These are phyloP conservation scores for Eulimnadia texana DNA, from an alignment of 1,140 invertebrate genomes.

Conservation along the genomic window DNA sequence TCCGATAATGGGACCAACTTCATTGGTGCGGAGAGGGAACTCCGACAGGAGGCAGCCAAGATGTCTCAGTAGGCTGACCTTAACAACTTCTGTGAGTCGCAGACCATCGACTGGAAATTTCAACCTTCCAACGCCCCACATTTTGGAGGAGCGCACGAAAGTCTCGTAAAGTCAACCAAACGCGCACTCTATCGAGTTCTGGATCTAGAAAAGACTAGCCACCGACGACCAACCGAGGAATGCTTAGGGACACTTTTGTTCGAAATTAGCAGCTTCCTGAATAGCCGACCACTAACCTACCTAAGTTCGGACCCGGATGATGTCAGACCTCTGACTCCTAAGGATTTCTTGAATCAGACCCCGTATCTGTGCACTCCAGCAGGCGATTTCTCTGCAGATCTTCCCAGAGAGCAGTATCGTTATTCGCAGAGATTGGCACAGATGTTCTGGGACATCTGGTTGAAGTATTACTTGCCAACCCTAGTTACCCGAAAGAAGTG, in stretches of 20 bases:
- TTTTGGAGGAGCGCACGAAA: conserved; percentile 33
- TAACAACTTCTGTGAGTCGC: neutral
- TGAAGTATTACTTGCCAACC: neutral
- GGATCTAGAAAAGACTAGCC: neutral
- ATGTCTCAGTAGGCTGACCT: neutral
- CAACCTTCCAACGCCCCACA: conserved; percentile 30
- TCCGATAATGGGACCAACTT: conserved; percentile 30
- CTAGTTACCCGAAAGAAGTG: conserved; percentile 5
- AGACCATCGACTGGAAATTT: conserved; percentile 29
- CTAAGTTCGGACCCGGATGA: neutral
- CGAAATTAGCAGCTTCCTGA: neutral
- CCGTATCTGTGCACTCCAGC: neutral
- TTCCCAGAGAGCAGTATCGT: neutral
- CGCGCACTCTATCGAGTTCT: conserved; percentile 8
- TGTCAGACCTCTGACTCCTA: neutral
- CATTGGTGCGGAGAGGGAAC: conserved; percentile 20
- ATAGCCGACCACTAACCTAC: neutral
- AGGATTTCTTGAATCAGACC: neutral
- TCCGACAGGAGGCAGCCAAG: conserved; percentile 10
- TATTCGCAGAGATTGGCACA: neutral
- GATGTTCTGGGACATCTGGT: conserved; percentile 9
- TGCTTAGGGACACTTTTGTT: neutral
- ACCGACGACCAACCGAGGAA: neutral
- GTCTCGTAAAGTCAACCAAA: conserved; percentile 21
- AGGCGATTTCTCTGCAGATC: neutral